phyloP scores from a whole-genome alignment of 1,140 invertebrate species.

The Polyergus mexicanus region DNA sequence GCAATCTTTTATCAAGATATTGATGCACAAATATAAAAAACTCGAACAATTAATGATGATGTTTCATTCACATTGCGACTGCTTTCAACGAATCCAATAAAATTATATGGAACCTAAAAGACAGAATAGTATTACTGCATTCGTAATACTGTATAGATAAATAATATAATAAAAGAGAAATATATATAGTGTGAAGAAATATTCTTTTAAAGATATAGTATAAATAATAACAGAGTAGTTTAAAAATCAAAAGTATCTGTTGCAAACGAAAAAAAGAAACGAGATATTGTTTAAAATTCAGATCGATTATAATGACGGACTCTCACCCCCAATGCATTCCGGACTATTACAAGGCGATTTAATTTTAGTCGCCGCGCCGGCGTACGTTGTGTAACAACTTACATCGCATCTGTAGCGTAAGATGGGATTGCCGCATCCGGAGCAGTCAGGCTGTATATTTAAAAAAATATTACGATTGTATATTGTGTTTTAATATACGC shows the following conservation, averaged over 20 bases:
- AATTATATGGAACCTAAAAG: slow-evolving; percentile 25
- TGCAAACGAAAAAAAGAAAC: not conserved
- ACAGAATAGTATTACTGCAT: not conserved
- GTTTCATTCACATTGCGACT: not conserved
- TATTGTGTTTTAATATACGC: not conserved
- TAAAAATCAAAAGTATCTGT: not conserved
- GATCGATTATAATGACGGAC: not conserved
- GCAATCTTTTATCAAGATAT: not conserved
- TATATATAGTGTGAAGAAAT: no score
- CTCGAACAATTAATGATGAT: not conserved
- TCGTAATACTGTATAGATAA: not conserved
- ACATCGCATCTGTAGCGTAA: slow-evolving; percentile 46
- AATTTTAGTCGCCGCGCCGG: not conserved
- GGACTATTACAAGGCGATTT: slow-evolving; percentile 19
- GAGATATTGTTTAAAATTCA: not conserved
- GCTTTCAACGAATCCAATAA: not conserved
- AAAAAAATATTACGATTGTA: slow-evolving; percentile 1
- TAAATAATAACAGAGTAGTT: no score
- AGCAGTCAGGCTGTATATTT: slow-evolving; percentile 72
- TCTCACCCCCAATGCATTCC: slow-evolving; percentile 67
- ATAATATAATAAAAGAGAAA: no score
- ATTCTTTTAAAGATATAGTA: no score
- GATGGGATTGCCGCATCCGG: slow-evolving; percentile 73
- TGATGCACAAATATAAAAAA: slow-evolving; percentile 14
- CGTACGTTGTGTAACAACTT: slow-evolving; percentile 39